Base-by-base conservation (phyloP, 2,113 vertebrate genomes). In the Vidua chalybeata region DNA sequence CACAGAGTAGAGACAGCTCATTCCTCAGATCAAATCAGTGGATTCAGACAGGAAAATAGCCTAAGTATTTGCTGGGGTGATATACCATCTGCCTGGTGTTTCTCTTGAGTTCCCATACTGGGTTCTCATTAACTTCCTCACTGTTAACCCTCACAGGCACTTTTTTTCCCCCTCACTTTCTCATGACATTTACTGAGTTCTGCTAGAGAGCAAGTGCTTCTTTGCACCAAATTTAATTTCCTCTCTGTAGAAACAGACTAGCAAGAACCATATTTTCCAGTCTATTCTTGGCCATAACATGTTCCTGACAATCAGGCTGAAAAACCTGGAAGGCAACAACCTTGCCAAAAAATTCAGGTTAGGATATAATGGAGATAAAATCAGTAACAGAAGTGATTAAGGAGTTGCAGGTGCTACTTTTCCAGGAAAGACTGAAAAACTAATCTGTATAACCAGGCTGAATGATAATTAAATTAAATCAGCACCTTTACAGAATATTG, bases 291-390 rank as follows among this genome's bases (percentile, higher is more conserved):
- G 77, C 28, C 46, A 30, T 64, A 63, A 20, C 76, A 55, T 49
- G 41, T 58, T 93, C 68, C 94, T 72, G 68, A 93, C 86, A 95
- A 37, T 35, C n/a, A 77, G 61, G 51, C 58, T 89, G 84, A 85
- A 94, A 94, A 79, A 54, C 68, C 45, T 76, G 64, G 81, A 94
- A 93, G 63, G 85, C 49, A 72, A 77, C n/a, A 94, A 90, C 27
- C 75, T 55, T 88, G 92, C 56, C 73, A 92, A 91, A 81, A 87
- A 56, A 72, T 19, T 83, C 91, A 76, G 37, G 66, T 35, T 90
- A n/a, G 71, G 89, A 90, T 67, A 86, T 71, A 96, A 86, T 77
- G 61, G 49, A 79, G 83, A 89, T 41, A 90, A 93, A 95, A 96
- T 78, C 45, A 90, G 90, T 37, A 80, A 72, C 83, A 92, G 56